phyloP scores from a whole-genome alignment of 2,888 invertebrate species.

The Mactromeris polynyma region DNA sequence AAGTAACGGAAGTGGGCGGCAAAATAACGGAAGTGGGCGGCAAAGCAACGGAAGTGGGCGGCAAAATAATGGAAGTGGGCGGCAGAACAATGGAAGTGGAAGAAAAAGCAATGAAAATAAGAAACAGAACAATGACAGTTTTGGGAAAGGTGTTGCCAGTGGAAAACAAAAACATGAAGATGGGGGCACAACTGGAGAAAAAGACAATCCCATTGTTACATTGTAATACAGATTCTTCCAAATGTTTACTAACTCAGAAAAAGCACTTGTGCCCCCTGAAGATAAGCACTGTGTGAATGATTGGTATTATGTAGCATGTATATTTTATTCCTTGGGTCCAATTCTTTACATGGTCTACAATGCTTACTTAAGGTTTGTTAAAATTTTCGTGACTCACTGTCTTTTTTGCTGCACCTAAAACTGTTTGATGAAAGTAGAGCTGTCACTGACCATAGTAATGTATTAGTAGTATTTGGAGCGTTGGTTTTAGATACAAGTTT shows the following conservation, averaged over 20 bases:
- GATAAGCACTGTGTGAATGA: slow-evolving; percentile 26
- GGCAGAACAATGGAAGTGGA: slow-evolving; percentile 24
- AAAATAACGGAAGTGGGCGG: slow-evolving; percentile 25
- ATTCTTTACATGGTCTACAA: not conserved
- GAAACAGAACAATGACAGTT: slow-evolving; percentile 29
- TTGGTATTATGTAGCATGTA: not conserved
- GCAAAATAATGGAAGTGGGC: slow-evolving; percentile 27
- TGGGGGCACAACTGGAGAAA: slow-evolving; percentile 49
- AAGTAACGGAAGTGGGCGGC: slow-evolving; percentile 20
- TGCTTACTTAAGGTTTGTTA: not conserved
- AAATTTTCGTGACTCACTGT: not conserved
- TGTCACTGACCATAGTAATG: not conserved
- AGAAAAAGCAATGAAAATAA: not conserved
- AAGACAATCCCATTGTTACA: slow-evolving; percentile 65
- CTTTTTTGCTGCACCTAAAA: not conserved
- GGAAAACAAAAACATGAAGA: slow-evolving; percentile 36
- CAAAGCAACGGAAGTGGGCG: not conserved
- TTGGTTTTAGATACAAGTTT: not conserved
- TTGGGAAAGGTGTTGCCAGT: not conserved
- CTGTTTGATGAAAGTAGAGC: not conserved
- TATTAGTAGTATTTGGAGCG: not conserved
- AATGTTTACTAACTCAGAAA: not conserved
- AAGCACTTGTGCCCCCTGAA: slow-evolving; percentile 24
- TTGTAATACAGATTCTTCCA: slow-evolving; percentile 46
- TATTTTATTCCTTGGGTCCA: not conserved